phyloP scores from a whole-genome alignment of 2,113 vertebrate genomes.

The Elephantulus edwardii region DNA sequence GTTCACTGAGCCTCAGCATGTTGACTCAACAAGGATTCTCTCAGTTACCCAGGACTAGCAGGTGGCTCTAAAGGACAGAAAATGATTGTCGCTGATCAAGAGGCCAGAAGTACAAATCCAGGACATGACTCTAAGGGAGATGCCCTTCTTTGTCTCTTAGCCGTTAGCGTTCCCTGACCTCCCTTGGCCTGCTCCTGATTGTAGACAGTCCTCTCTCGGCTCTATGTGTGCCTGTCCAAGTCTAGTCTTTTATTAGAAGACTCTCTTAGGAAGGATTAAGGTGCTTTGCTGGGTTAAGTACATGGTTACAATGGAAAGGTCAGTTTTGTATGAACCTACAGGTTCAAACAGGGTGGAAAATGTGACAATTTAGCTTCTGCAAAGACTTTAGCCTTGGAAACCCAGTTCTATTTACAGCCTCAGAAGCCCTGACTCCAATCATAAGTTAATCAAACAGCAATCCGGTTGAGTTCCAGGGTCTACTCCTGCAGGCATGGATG shows the following conservation, averaged over 20 bases:
- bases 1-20: rapidly evolving
- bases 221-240: neutral
- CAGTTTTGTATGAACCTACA: neutral
- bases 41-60: neutral
- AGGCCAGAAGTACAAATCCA: neutral
- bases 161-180: neutral
- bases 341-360: too few relatives aligned
- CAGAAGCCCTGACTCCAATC: too few relatives aligned
- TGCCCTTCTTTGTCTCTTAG: neutral
- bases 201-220: neutral
- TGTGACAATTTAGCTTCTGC: neutral
- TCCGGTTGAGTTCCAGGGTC: too few relatives aligned
- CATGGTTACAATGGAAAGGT: neutral
- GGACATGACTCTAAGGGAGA: neutral
- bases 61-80: neutral
- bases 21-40: neutral
- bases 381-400: neutral
- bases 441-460: too few relatives aligned
- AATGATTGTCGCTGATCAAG: neutral
- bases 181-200: neutral
- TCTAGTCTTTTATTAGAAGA: neutral
- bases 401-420: neutral
- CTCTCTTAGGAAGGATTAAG: neutral
- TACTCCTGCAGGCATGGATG: too few relatives aligned
- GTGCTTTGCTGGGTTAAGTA: neutral